Percentiles rank a stretch among this genome's conserved stretches.
These are phyloP conservation scores for Meandrusa payeni DNA, from an alignment of 2,888 invertebrate species.

Conservation along the genomic window DNA sequence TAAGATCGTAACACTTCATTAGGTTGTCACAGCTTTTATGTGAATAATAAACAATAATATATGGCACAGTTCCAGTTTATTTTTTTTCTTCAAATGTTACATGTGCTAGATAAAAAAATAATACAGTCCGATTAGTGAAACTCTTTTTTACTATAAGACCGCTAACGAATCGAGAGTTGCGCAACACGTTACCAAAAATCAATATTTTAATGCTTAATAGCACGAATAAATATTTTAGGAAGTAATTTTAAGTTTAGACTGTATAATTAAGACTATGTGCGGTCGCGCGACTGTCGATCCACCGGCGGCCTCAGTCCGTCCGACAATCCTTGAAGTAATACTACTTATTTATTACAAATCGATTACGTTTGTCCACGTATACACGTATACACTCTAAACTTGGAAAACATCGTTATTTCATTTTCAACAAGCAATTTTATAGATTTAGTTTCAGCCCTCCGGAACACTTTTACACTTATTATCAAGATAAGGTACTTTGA, in stretches of 20 bases:
- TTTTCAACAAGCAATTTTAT: slow-evolving; percentile 67
- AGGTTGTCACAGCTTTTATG: too few species aligned
- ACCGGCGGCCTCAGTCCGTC: slow-evolving; percentile 6
- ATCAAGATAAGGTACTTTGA: slow-evolving; percentile 51
- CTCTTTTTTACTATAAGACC: slow-evolving; percentile 51
- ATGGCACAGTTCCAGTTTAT: slow-evolving; percentile 80
- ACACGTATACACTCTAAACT: slow-evolving; percentile 55
- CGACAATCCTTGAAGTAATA: slow-evolving; percentile 36
- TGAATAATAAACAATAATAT: slow-evolving; percentile 46
- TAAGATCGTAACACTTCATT: too few species aligned
- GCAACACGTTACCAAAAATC: slow-evolving; percentile 1
- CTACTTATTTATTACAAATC: slow-evolving; percentile 44
- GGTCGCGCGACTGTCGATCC: slow-evolving; percentile 14
- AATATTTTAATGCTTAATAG: slow-evolving; percentile 7
- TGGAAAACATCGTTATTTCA: slow-evolving; percentile 55
- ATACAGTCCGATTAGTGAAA: slow-evolving; percentile 77
- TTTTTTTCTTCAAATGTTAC: slow-evolving; percentile 65
- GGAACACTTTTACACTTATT: slow-evolving; percentile 47
- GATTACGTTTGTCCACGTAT: slow-evolving; percentile 43
- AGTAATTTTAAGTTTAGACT: neutral
- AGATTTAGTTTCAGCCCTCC: slow-evolving; percentile 43
- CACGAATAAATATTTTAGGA: slow-evolving; percentile 3
- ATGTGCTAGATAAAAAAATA: slow-evolving; percentile 79
- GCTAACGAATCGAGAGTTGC: slow-evolving; percentile 19
- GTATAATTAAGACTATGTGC: slow-evolving; percentile 1